Base-by-base conservation (phyloP, 2,113 vertebrate genomes). In the Cyphotilapia sp. region DNA sequence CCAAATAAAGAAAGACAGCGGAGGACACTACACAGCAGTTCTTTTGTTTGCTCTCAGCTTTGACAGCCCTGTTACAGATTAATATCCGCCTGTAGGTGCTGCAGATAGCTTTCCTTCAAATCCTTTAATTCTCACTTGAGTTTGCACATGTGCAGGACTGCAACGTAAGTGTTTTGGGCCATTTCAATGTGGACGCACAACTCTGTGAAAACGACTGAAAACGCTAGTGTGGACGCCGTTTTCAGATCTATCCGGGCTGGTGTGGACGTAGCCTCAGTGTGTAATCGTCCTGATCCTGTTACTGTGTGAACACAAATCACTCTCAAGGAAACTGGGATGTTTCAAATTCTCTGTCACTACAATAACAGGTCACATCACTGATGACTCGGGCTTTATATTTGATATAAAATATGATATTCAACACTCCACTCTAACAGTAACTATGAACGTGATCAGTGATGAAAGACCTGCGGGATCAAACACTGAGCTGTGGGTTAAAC, bases 121-220 rank as follows among this genome's bases (percentile, higher is more conserved):
- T 1, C 11, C 45, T 47, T 47, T 16, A 7, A 16, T 47, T 47
- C 45, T 16, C 6, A 47, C 45, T 47, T 42, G 40, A 45, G 42
- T 45, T 47, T 47, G 10, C 38, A 40, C 38, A 40, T 5, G 42
- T 7, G 47, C 47, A 49, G 47, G 16, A 49, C 16, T 47, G 45
- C 4, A 49, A 0, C 17, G 2, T n/a, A 19, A 3, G 8, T 1
- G 3, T 2, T 51, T 51, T 51, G 3, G 8, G 0, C 17, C 47
- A 8, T 19, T 19, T 1, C 47, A 51, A 51, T 19, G 47, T 51
- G 47, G 17, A 47, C 1, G 14, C 45, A 49, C 47, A 19, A 2
- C 47, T 47, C 4, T 45, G 42, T 45, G 42, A 45, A 45, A 45
- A 45, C 13, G 13, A 45, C 42, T 45, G 42, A 0, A 45, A 45